phyloP scores from a whole-genome alignment of 2,888 invertebrate species.

The Holacanthella duospinosa region DNA sequence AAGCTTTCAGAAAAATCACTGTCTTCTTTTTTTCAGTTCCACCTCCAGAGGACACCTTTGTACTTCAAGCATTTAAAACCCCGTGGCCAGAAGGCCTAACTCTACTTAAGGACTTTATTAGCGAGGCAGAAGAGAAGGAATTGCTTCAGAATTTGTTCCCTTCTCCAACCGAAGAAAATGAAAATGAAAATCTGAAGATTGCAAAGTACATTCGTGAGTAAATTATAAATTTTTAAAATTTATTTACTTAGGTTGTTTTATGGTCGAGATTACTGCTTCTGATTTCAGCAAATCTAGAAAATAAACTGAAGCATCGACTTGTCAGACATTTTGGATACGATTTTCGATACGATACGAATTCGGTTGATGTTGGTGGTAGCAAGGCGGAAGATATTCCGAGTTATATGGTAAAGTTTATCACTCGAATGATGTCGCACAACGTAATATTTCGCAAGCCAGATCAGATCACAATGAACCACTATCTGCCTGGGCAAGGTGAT shows the following conservation, averaged over 20 bases:
- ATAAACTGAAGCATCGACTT: background rate
- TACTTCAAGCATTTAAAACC: conserved; percentile 22
- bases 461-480: conserved; percentile 76
- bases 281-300: background rate
- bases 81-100: conserved; percentile 56
- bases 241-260: background rate
- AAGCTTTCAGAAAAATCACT: too few species aligned
- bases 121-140: conserved; percentile 53
- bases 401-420: conserved; percentile 57
- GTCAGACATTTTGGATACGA: conserved; percentile 88
- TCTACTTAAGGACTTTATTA: conserved; percentile 61
- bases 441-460: conserved; percentile 51
- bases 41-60: conserved; percentile 29
- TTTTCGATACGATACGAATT: conserved; percentile 77
- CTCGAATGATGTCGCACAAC: conserved; percentile 46
- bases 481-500: conserved; percentile 69
- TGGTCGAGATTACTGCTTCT: background rate
- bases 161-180: background rate
- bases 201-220: conserved; percentile 1
- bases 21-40: conserved; percentile 42
- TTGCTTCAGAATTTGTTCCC: conserved; percentile 49
- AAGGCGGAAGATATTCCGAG: conserved; percentile 57
- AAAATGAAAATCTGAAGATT: background rate
- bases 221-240: background rate
- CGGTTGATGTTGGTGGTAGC: conserved; percentile 62